Base-by-base conservation (phyloP, 2,797 vertebrate genomes). In the Odontamblyopus lacepedii region DNA sequence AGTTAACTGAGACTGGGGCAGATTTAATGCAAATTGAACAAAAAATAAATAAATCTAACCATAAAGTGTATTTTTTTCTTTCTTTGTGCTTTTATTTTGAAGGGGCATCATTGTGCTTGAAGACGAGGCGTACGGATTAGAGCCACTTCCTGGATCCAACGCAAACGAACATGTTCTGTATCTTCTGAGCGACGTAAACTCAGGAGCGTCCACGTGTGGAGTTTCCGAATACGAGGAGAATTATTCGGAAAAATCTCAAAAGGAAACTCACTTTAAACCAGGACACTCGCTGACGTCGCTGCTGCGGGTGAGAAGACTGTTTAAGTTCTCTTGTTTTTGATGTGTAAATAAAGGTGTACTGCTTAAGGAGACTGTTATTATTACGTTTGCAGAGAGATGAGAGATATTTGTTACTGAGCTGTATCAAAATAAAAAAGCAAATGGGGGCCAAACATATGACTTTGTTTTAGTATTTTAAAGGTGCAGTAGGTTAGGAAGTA, bases 91-190 rank as follows among this genome's bases (percentile, higher is more conserved):
- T 9, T 30, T 78, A 72, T 71, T 69, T 62, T 78, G 3, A 61
- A 98, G 96, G 84, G 96, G 96, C 66, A 88, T 97, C 76, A 91
- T 98, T 84, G 19, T 92, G 44, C 77, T 96, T 27, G 90, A 53
- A 75, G 93, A 94, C n/a, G 73, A 81, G 26, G 88, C 86, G 51
- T 96, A 92, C 16, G 95, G 90, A 35, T 89, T 97, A 26, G 95
- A 96, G 74, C 96, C 96, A 0, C 75, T 94, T 63, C 75, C 78
- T 9, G 56, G 80, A 7, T 94, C 95, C 27, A 56, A 74, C 70
- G 78, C 83, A 16, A 93, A 91, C 71, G 94, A 96, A 19, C 96
- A 98, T 0, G 5, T 93, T 55, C 85, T 97, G 29, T 97, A 95
- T 78, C 85, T 18, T 0, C 18, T 96, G 80, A 83, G 90, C 64